These are phyloP conservation scores for Tangara arthus DNA, from an alignment of 2,797 vertebrate genomes.

Conservation along the genomic window DNA sequence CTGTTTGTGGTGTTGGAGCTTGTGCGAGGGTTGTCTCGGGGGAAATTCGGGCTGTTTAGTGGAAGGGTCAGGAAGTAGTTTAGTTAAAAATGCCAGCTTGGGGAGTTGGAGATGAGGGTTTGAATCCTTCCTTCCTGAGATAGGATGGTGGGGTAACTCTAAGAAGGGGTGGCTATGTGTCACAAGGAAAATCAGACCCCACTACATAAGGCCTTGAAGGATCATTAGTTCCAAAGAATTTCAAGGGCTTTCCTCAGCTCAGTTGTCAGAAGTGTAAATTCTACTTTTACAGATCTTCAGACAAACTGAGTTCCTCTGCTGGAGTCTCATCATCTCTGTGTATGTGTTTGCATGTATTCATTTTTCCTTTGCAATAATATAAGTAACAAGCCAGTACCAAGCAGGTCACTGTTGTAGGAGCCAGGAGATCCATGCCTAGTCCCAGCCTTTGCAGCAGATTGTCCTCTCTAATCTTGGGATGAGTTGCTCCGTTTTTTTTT, in stretches of 20 bases:
- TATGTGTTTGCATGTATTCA: background rate
- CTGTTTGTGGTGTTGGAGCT: too few relatives aligned
- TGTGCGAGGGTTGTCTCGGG: too few relatives aligned
- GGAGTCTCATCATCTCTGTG: background rate
- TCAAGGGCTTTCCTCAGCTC: background rate
- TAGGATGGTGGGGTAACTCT: too few relatives aligned
- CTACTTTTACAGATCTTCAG: background rate
- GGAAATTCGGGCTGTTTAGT: too few relatives aligned
- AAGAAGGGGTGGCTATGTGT: background rate
- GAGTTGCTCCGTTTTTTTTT: background rate
- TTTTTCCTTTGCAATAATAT: background rate
- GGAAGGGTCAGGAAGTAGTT: too few relatives aligned
- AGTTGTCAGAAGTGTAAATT: background rate
- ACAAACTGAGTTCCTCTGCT: background rate
- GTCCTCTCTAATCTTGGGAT: background rate
- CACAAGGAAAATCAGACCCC: background rate
- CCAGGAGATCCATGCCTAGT: background rate
- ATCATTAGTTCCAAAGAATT: background rate
- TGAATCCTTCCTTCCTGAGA: too few relatives aligned
- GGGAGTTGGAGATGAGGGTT: too few relatives aligned
- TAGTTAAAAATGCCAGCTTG: too few relatives aligned
- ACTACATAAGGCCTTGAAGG: background rate
- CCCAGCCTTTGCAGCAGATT: background rate
- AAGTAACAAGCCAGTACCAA: background rate
- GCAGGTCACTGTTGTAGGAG: background rate